phyloP scores from a whole-genome alignment of 2,113 vertebrate genomes.

The Tiliqua scincoides region DNA sequence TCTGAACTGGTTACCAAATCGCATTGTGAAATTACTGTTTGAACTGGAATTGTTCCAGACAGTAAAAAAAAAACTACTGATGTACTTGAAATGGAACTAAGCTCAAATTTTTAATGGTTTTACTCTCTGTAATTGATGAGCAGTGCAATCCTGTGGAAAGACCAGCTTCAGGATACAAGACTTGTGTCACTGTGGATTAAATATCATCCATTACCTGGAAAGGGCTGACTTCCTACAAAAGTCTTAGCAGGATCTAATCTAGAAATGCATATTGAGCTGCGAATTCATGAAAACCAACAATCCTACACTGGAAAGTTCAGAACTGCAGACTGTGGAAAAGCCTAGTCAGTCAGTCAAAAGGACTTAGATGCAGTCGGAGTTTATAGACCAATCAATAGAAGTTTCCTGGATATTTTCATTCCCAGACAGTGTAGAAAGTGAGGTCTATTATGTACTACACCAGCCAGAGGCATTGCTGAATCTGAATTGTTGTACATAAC shows the following conservation, averaged over 20 bases:
- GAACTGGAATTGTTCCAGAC: too few species aligned
- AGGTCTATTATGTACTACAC: not conserved
- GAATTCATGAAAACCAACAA: not conserved
- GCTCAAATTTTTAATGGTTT: too few species aligned
- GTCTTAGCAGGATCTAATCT: not conserved
- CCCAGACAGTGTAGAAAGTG: not conserved
- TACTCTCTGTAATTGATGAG: not conserved
- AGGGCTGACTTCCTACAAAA: not conserved
- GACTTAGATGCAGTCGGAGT: not conserved
- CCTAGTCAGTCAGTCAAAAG: not conserved
- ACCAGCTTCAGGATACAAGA: not conserved
- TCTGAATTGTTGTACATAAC: slow-evolving; percentile 5
- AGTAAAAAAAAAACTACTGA: not conserved
- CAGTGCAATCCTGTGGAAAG: not conserved
- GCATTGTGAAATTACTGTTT: too few species aligned
- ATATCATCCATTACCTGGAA: not conserved
- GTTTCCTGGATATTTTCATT: not conserved
- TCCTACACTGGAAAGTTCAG: not conserved
- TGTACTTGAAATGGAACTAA: too few species aligned
- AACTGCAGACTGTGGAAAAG: not conserved
- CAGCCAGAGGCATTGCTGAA: slow-evolving; percentile 1
- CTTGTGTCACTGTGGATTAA: too few species aligned
- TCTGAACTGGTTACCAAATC: too few species aligned
- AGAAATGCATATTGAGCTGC: too few species aligned
- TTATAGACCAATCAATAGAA: not conserved